Percentiles rank a stretch among this genome's conserved stretches.
Evolutionary conservation across 2,888 invertebrate genomes (phyloP).

Genomic region (Dasysyrphus albostriatus): DNA sequence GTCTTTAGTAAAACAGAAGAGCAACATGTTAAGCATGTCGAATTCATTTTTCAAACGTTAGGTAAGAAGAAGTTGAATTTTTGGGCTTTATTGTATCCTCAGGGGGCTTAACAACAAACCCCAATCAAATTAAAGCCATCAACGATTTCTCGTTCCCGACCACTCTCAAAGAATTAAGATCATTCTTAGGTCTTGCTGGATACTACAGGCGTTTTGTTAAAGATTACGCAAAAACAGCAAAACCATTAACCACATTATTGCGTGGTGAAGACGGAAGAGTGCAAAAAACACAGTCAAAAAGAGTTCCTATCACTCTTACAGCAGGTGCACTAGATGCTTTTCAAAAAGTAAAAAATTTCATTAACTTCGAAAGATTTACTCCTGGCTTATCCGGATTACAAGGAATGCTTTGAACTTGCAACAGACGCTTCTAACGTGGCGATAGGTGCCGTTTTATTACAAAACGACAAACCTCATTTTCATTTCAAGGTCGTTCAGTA

Average conservation of each 20-base stretch:
- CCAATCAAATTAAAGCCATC: conserved; percentile 33
- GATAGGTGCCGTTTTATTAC: conserved; percentile 68
- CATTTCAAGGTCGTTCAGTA: too few relatives aligned
- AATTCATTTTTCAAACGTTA: conserved; percentile 17
- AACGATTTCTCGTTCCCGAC: conserved; percentile 3
- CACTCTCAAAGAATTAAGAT: conserved; percentile 29
- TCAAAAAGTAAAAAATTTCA: conserved; percentile 44
- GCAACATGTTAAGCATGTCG: conserved; percentile 36
- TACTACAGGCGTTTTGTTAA: conserved; percentile 42
- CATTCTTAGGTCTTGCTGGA: conserved; percentile 31
- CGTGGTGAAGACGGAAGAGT: conserved; percentile 36
- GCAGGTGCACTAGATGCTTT: conserved; percentile 42
- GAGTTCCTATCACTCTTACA: neutral
- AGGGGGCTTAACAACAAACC: conserved; percentile 33
- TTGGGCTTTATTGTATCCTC: conserved; percentile 13
- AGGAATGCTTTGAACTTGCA: conserved; percentile 63
- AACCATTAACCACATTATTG: conserved; percentile 30
- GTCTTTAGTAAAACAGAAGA: too few relatives aligned
- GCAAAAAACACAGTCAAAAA: conserved; percentile 24
- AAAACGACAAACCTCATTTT: conserved; percentile 13
- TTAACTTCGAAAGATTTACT: conserved; percentile 34
- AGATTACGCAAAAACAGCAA: conserved; percentile 36
- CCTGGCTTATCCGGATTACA: conserved; percentile 38
- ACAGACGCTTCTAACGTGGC: conserved; percentile 78
- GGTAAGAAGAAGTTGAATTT: conserved; percentile 36